phyloP scores from a whole-genome alignment of 1,140 invertebrate genomes.

The Acromyrmex heyeri region DNA sequence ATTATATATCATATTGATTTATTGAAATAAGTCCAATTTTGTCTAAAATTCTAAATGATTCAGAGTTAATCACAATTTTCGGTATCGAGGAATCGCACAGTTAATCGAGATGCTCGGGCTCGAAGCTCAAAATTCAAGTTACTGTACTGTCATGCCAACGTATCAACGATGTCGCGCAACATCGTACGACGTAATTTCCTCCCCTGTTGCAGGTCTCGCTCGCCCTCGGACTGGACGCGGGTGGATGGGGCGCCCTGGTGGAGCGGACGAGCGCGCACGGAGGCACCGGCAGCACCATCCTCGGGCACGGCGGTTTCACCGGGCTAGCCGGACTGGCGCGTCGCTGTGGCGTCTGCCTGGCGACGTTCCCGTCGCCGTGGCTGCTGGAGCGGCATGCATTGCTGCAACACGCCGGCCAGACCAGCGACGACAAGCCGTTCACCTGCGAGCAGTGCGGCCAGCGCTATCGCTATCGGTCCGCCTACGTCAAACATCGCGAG shows the following conservation, averaged over 20 bases:
- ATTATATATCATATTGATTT: not conserved
- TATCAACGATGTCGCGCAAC: too few relatives aligned
- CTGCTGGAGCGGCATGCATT: conserved; percentile 93
- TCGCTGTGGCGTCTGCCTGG: conserved; percentile 92
- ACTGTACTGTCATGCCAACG: not conserved
- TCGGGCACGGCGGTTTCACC: conserved; percentile 84
- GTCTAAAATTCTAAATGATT: not conserved
- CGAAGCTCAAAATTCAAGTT: not conserved
- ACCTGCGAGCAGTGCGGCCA: conserved; percentile 96
- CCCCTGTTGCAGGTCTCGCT: conserved; percentile 82
- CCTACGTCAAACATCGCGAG: conserved; percentile 95
- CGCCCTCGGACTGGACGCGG: conserved; percentile 86
- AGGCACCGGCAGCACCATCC: conserved; percentile 83
- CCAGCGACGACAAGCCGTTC: conserved; percentile 94
- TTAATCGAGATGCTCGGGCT: conserved; percentile 2
- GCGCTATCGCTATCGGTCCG: conserved; percentile 95
- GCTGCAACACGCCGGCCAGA: conserved; percentile 90
- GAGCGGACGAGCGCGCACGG: conserved; percentile 79
- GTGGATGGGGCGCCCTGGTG: conserved; percentile 87
- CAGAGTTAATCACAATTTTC: not conserved
- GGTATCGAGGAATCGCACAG: not conserved
- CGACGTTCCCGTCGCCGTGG: conserved; percentile 93
- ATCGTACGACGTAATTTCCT: not conserved
- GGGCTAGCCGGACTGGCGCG: conserved; percentile 86
- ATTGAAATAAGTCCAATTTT: not conserved